Evolutionary conservation across 2,888 invertebrate genomes (phyloP).

Genomic region (Calameuta pallipes): DNA sequence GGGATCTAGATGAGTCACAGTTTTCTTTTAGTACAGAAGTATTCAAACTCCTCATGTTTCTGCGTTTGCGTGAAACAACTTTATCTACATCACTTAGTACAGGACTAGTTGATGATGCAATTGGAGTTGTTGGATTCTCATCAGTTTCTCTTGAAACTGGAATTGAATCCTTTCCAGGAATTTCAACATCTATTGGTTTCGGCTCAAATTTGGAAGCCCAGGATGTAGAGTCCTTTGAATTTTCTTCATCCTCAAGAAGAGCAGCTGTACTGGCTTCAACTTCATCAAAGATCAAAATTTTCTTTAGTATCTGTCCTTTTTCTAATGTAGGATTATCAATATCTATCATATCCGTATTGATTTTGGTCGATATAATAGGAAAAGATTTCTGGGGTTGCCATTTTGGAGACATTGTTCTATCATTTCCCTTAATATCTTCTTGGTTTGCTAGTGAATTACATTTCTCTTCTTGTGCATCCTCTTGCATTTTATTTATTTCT

Average conservation of each 20-base stretch:
- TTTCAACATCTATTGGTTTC: background rate
- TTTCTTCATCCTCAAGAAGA: constrained; percentile 57
- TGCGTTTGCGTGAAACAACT: background rate
- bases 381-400: constrained; percentile 10
- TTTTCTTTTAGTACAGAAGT: background rate
- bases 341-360: constrained; percentile 2
- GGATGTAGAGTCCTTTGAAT: constrained; percentile 16
- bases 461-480: background rate
- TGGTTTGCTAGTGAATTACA: background rate
- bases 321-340: background rate
- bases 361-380: background rate
- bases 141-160: constrained; percentile 13
- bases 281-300: constrained; percentile 48
- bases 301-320: constrained; percentile 2
- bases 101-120: constrained; percentile 12
- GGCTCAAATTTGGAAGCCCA: constrained; percentile 5
- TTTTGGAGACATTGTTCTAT: constrained; percentile 10
- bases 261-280: constrained; percentile 58
- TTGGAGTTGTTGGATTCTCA: constrained; percentile 9
- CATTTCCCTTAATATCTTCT: background rate
- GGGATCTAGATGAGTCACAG: too few relatives aligned
- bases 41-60: background rate
- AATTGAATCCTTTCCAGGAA: too few relatives aligned
- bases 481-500: background rate
- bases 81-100: background rate